Conservation (phyloP, 2,113 vertebrate species). For the Saccopteryx leptura region DNA sequence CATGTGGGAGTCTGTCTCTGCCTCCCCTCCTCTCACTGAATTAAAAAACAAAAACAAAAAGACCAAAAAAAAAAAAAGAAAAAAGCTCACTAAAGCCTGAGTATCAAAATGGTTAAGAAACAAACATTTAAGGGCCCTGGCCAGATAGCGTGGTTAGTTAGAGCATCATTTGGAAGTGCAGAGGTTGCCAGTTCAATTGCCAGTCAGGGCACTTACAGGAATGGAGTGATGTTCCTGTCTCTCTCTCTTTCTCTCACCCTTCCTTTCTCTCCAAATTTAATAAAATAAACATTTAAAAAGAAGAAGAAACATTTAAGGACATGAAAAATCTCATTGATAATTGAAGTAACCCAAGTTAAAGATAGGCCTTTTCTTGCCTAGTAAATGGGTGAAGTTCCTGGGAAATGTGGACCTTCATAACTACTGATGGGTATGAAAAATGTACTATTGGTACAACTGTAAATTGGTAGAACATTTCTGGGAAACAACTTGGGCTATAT, state of each 20-base stretch:
- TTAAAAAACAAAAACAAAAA: background rate
- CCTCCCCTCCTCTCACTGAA: no score
- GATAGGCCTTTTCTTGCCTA: background rate
- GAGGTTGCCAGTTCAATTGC: no score
- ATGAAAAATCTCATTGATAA: background rate
- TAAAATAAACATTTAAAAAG: no score
- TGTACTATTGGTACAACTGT: background rate
- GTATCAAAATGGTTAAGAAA: background rate
- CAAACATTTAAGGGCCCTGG: no score
- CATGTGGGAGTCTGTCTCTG: no score
- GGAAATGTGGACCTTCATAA: background rate
- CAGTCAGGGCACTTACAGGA: no score
- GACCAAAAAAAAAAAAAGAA: slow-evolving; percentile 4
- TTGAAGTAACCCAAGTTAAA: slow-evolving; percentile 24
- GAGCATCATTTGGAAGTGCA: no score
- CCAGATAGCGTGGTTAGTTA: no score
- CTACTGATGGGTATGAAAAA: background rate
- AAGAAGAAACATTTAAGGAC: background rate
- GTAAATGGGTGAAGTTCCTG: background rate
- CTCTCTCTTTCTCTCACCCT: no score
- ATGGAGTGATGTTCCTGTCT: no score
- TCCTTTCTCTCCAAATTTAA: no score
- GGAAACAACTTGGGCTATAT: background rate
- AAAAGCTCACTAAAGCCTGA: slow-evolving; percentile 31
- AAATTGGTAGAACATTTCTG: background rate